Conservation (phyloP, 2,113 vertebrate genomes). For the Paracanthobrama guichenoti region DNA sequence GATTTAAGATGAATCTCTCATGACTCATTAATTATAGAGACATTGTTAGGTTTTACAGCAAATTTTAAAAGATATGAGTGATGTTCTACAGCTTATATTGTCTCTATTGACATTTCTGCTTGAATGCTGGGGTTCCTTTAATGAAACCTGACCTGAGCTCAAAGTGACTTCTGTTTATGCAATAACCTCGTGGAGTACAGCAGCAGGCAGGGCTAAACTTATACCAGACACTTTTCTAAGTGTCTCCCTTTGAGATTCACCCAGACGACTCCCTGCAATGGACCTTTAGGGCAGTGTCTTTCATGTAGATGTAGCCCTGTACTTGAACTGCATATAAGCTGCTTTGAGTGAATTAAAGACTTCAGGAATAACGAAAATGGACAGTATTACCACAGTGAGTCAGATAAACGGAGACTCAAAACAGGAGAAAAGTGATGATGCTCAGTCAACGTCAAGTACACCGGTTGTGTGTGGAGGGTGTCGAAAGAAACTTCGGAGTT, state of each 20-base stretch:
- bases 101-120: too few relatives aligned
- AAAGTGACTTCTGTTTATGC: background rate
- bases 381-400: background rate
- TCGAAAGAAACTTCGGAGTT: slow-evolving; percentile 49
- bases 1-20: too few relatives aligned
- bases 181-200: slow-evolving; percentile 19
- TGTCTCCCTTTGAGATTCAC: background rate
- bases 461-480: slow-evolving; percentile 58
- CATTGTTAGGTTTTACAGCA: too few relatives aligned
- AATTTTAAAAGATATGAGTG: too few relatives aligned
- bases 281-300: background rate
- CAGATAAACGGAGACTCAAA: slow-evolving; percentile 42
- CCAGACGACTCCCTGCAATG: background rate
- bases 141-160: background rate
- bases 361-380: slow-evolving; percentile 19
- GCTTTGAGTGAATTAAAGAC: background rate
- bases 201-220: slow-evolving; percentile 32
- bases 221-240: background rate
- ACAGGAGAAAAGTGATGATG: slow-evolving; percentile 21
- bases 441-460: slow-evolving; percentile 26
- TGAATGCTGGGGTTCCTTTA: background rate
- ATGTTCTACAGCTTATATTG: too few relatives aligned
- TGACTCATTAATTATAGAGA: too few relatives aligned
- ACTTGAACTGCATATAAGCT: background rate
- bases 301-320: background rate